A percentile compares a stretch with the other conserved stretches of the same genome.
Evolutionary conservation across 2,797 vertebrate species (phyloP).

Genomic region (Rhodeus uyekii): DNA sequence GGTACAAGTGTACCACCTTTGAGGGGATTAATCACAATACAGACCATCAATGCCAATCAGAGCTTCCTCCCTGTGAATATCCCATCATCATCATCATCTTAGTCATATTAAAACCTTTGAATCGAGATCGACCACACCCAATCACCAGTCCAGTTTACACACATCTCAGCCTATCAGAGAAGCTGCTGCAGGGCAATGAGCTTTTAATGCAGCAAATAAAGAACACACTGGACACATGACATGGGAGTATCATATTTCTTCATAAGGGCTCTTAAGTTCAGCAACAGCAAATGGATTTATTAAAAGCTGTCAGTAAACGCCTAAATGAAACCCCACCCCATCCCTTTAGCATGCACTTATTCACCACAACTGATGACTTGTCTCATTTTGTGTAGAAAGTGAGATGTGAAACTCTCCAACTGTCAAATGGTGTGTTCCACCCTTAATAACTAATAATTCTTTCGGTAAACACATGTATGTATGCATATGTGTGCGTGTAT

Average conservation of each 20-base stretch:
- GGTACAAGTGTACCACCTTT: conserved; percentile 40
- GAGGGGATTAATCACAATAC: conserved; percentile 45
- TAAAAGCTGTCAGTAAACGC: conserved; percentile 53
- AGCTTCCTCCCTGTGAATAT: not conserved
- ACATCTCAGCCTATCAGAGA: not conserved
- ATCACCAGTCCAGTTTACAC: not conserved
- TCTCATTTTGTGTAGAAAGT: not conserved
- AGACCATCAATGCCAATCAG: conserved; percentile 5
- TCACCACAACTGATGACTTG: conserved; percentile 25
- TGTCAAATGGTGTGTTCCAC: not conserved
- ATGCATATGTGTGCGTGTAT: too few species aligned
- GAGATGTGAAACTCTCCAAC: conserved; percentile 8
- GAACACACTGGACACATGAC: conserved; percentile 63
- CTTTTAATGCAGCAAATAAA: conserved; percentile 54
- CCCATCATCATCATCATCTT: not conserved
- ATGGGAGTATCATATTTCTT: conserved; percentile 45
- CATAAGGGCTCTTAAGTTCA: conserved; percentile 39
- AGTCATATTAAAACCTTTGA: conserved; percentile 4
- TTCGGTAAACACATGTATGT: too few species aligned
- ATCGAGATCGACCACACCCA: not conserved
- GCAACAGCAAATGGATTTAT: conserved; percentile 52
- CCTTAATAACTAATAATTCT: not conserved
- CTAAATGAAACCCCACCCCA: conserved; percentile 24
- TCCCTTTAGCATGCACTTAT: not conserved
- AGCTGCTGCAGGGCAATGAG: conserved; percentile 22